phyloP scores from a whole-genome alignment of 2,888 invertebrate species.

The Calliopum simillimum region DNA sequence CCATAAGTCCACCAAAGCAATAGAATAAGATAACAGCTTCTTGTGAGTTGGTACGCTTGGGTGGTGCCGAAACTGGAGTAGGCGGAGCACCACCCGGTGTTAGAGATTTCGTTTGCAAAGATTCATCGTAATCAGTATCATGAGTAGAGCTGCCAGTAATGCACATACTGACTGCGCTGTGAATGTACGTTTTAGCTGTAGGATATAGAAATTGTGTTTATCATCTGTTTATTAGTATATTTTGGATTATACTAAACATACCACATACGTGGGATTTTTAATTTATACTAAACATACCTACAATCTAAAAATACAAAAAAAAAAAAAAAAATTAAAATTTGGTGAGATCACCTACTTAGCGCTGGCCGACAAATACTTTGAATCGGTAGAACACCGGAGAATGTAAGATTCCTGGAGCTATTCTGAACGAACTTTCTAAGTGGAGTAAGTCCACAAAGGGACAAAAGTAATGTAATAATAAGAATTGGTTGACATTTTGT shows the following conservation, averaged over 20 bases:
- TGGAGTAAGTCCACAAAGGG: too few species aligned
- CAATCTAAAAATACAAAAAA: too few species aligned
- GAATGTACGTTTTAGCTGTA: conserved; percentile 57
- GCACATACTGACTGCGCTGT: conserved; percentile 62
- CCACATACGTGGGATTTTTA: neutral
- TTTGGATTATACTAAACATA: neutral
- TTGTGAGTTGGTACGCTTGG: conserved; percentile 70
- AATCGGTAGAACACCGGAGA: too few species aligned
- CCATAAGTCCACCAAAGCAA: conserved; percentile 90
- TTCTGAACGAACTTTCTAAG: too few species aligned
- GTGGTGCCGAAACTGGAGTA: conserved; percentile 44
- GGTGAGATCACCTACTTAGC: too few species aligned
- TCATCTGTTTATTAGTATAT: neutral
- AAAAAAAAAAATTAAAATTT: too few species aligned
- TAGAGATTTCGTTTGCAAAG: conserved; percentile 67
- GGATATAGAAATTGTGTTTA: neutral
- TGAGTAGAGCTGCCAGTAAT: conserved; percentile 60
- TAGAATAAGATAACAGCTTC: conserved; percentile 75
- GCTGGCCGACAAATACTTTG: too few species aligned
- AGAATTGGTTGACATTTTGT: too few species aligned
- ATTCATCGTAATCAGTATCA: conserved; percentile 67
- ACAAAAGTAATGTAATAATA: too few species aligned
- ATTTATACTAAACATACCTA: too few species aligned
- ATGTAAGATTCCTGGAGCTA: too few species aligned
- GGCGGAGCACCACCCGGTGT: conserved; percentile 55